phyloP scores from a whole-genome alignment of 2,888 invertebrate genomes.

The Hypolimnas misippus region DNA sequence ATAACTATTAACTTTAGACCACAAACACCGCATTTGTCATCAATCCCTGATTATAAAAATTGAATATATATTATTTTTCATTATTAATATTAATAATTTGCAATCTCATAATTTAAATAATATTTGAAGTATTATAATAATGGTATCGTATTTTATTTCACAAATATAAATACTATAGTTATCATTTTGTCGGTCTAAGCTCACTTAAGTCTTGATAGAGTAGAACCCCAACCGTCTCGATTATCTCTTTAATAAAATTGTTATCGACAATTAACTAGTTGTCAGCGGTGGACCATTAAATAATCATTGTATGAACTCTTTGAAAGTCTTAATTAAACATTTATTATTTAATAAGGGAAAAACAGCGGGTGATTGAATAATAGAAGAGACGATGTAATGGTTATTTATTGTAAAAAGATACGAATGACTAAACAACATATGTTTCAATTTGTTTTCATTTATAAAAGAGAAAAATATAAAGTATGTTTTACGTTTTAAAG shows the following conservation, averaged over 20 bases:
- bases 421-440: not conserved
- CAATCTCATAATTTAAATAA: no score
- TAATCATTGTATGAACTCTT: slow-evolving; percentile 8
- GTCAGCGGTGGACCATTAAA: not conserved
- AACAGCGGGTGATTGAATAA: slow-evolving; percentile 32
- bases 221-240: not conserved
- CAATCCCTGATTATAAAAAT: no score
- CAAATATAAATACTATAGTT: no score
- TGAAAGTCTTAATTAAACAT: slow-evolving; percentile 10
- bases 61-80: no score
- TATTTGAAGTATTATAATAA: no score
- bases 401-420: slow-evolving; percentile 2
- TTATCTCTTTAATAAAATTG: slow-evolving; percentile 3
- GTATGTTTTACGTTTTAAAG: no score
- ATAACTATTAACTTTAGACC: no score
- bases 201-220: not conserved
- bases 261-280: slow-evolving; percentile 5
- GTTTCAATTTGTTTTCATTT: slow-evolving; percentile 2
- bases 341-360: slow-evolving; percentile 30
- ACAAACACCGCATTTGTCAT: no score
- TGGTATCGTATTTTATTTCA: no score
- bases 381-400: not conserved
- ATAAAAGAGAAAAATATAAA: not conserved
- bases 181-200: not conserved
- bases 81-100: no score